Evolutionary conservation across 2,888 invertebrate species (phyloP).

Genomic region (Pasiphila rectangulata): DNA sequence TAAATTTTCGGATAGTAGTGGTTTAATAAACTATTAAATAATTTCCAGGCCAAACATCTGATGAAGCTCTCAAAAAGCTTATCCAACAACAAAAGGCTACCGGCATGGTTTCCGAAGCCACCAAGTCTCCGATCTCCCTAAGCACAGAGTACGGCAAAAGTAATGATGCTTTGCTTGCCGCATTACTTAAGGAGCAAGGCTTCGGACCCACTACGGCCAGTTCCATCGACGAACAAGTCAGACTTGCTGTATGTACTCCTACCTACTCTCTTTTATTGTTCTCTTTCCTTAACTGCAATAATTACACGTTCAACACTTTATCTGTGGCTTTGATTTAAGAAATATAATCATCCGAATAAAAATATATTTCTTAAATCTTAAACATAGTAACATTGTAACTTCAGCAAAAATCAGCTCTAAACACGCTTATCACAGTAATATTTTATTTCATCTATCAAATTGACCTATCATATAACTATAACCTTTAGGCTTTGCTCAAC

Average conservation of each 20-base stretch:
- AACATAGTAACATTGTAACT: background rate
- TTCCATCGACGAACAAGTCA: conserved; percentile 80
- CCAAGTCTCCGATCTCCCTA: conserved; percentile 64
- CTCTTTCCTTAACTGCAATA: too few species aligned
- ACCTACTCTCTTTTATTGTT: conserved; percentile 26
- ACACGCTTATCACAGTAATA: conserved; percentile 23
- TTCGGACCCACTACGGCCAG: conserved; percentile 87
- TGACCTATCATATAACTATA: conserved; percentile 53
- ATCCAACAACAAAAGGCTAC: conserved; percentile 57
- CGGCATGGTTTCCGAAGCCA: conserved; percentile 67
- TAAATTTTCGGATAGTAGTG: too few species aligned
- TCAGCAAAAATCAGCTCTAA: conserved; percentile 2
- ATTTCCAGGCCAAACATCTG: conserved; percentile 67
- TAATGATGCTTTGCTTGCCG: conserved; percentile 85
- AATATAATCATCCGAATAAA: too few species aligned
- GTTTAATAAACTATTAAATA: background rate
- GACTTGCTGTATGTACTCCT: conserved; percentile 74
- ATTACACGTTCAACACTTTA: too few species aligned
- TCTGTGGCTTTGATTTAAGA: too few species aligned
- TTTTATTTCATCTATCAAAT: conserved; percentile 32
- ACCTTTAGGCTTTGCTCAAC: conserved; percentile 79
- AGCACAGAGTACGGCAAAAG: conserved; percentile 82
- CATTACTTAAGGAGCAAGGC: conserved; percentile 85
- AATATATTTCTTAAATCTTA: background rate
- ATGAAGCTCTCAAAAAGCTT: conserved; percentile 68